Evolutionary conservation across 1,140 invertebrate genomes (phyloP).

Genomic region (Papilio polyxenes): DNA sequence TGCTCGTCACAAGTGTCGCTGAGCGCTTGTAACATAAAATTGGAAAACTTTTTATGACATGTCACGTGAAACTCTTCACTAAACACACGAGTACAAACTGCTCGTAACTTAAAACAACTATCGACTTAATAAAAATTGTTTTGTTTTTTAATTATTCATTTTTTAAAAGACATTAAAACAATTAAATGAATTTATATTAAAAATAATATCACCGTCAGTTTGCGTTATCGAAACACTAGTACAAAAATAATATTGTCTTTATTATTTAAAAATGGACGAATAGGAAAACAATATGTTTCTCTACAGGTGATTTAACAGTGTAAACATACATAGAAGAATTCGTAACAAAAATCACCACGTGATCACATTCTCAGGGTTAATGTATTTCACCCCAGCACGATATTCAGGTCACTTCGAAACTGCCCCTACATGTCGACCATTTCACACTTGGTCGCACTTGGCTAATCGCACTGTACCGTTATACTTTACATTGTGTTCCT

Average conservation of each 20-base stretch:
- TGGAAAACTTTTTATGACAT: conserved; percentile 30
- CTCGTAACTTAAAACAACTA: background rate
- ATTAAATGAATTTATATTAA: too few relatives aligned
- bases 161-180: too few relatives aligned
- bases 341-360: background rate
- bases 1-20: conserved; percentile 12
- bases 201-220: too few relatives aligned
- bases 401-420: conserved; percentile 71
- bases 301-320: background rate
- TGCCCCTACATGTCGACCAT: conserved; percentile 71
- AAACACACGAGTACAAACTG: background rate
- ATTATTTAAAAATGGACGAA: background rate
- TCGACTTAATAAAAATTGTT: background rate
- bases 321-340: background rate
- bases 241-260: background rate
- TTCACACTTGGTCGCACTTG: conserved; percentile 68
- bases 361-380: conserved; percentile 44
- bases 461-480: conserved; percentile 71
- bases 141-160: too few relatives aligned
- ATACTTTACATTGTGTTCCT: conserved; percentile 63
- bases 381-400: conserved; percentile 61
- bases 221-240: background rate
- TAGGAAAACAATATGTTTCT: background rate
- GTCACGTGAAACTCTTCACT: conserved; percentile 6
- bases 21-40: conserved; percentile 33